These are phyloP conservation scores for Ectropis grisescens DNA, from an alignment of 1,140 invertebrate species.

Conservation along the genomic window DNA sequence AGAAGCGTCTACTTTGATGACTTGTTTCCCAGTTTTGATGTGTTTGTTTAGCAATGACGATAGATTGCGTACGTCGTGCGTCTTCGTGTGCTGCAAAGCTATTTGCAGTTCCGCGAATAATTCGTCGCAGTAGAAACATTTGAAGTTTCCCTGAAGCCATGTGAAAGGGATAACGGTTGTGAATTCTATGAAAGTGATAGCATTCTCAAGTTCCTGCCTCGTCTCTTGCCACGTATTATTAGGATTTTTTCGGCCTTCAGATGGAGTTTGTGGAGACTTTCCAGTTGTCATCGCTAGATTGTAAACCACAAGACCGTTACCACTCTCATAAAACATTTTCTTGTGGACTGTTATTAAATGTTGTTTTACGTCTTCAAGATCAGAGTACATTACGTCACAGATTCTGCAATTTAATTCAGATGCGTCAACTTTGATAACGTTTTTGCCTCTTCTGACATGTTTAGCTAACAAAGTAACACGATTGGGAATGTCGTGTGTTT, in stretches of 20 bases:
- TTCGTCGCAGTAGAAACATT: slow-evolving; percentile 37
- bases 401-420: slow-evolving; percentile 33
- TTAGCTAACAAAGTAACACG: slow-evolving; percentile 22
- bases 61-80: slow-evolving; percentile 7
- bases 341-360: slow-evolving; percentile 27
- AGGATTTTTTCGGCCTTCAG: no score
- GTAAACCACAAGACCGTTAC: slow-evolving; percentile 35
- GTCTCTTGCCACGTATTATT: slow-evolving; percentile 30
- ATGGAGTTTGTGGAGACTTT: no score
- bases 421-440: slow-evolving; percentile 37
- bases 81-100: slow-evolving; percentile 26
- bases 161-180: slow-evolving; percentile 26
- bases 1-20: slow-evolving; percentile 37
- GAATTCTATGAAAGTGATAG: slow-evolving; percentile 10
- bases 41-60: slow-evolving; percentile 26
- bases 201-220: slow-evolving; percentile 31
- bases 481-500: slow-evolving; percentile 21
- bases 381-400: slow-evolving; percentile 16
- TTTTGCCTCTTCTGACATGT: slow-evolving; percentile 29
- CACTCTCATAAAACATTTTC: slow-evolving; percentile 28
- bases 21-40: slow-evolving; percentile 28
- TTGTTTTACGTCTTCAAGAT: slow-evolving; percentile 23
- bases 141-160: slow-evolving; percentile 33
- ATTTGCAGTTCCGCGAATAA: slow-evolving; percentile 20
- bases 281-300: slow-evolving; percentile 28